Percentiles rank a stretch among this genome's conserved stretches.
phyloP scores from a whole-genome alignment of 2,888 invertebrate genomes.

The Pediacus dermestoides region DNA sequence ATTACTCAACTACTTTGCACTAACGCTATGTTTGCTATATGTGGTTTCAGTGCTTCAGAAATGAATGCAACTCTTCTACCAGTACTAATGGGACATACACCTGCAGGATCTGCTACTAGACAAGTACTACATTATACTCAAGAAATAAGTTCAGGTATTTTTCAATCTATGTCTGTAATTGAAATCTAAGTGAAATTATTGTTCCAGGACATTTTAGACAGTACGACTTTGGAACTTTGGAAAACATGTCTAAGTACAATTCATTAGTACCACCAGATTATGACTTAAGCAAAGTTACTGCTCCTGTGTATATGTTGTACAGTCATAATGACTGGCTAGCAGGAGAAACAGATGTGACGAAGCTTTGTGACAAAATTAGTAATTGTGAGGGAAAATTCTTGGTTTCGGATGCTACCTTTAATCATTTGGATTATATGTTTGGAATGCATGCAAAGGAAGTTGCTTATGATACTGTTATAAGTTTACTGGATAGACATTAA shows the following conservation, averaged over 20 bases:
- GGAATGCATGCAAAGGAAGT: constrained; percentile 38
- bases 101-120: constrained; percentile 54
- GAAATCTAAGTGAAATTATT: too few species aligned
- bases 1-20: constrained; percentile 34
- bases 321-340: constrained; percentile 54
- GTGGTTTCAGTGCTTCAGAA: constrained; percentile 40
- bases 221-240: constrained; percentile 54
- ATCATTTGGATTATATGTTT: constrained; percentile 43
- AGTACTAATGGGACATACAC: constrained; percentile 30
- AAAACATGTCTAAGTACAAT: constrained; percentile 39
- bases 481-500: constrained; percentile 24
- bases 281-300: constrained; percentile 44
- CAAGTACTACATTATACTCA: constrained; percentile 74
- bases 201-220: constrained; percentile 50
- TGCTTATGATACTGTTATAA: constrained; percentile 37
- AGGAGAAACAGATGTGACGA: constrained; percentile 36
- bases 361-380: constrained; percentile 39
- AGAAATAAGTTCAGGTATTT: constrained; percentile 53
- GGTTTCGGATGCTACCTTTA: constrained; percentile 37
- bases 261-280: constrained; percentile 47
- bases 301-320: constrained; percentile 50
- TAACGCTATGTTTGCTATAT: constrained; percentile 40
- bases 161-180: too few species aligned
- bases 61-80: constrained; percentile 40
- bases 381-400: constrained; percentile 34